phyloP scores from a whole-genome alignment of 2,888 invertebrate species.

The Hyles lineata region DNA sequence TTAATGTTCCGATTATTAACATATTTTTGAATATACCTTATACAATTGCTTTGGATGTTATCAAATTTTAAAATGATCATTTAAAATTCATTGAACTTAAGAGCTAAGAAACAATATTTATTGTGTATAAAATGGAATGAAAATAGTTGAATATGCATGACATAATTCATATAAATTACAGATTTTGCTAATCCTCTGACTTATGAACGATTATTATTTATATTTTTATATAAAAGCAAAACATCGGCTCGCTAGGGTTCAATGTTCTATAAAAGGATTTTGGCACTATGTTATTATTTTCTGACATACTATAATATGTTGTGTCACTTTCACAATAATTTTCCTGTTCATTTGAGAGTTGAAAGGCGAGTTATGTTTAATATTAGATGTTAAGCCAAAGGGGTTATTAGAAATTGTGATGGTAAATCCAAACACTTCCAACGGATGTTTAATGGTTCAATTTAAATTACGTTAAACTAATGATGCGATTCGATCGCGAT shows the following conservation, averaged over 20 bases:
- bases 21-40: constrained; percentile 16
- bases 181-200: neutral
- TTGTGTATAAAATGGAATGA: neutral
- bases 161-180: neutral
- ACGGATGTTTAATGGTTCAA: constrained; percentile 3
- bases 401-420: neutral
- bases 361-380: neutral
- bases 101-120: neutral
- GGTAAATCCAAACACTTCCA: neutral
- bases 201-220: neutral
- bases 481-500: too few relatives aligned
- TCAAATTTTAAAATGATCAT: neutral
- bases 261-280: neutral
- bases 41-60: neutral
- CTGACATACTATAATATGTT: too few relatives aligned
- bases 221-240: neutral
- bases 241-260: neutral
- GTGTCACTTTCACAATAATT: too few relatives aligned
- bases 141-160: neutral
- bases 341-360: too few relatives aligned
- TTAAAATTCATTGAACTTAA: constrained; percentile 6
- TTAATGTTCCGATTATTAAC: constrained; percentile 13
- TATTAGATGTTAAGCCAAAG: neutral
- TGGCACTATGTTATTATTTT: neutral
- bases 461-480: neutral